Conservation (phyloP, 2,113 vertebrate species). For the Macrotus californicus region DNA sequence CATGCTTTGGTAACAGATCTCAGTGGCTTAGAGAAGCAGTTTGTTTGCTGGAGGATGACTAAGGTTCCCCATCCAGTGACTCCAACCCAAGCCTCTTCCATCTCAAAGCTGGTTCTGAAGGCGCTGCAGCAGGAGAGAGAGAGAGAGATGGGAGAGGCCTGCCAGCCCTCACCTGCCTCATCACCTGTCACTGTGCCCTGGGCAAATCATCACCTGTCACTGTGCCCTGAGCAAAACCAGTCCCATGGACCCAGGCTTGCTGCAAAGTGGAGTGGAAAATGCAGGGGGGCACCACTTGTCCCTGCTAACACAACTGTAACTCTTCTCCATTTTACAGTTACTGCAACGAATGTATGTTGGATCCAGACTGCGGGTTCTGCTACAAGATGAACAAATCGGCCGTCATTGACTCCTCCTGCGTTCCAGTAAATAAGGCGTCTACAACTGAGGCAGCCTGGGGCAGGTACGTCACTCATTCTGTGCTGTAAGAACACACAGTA, state of each 20-base stretch:
- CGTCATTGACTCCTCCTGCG: slow-evolving; percentile 89
- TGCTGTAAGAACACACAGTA: background rate
- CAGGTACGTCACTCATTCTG: slow-evolving; percentile 83
- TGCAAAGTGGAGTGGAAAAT: background rate
- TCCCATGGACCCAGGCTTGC: background rate
- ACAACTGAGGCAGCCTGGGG: slow-evolving; percentile 93
- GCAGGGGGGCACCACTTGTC: background rate
- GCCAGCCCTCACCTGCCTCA: background rate
- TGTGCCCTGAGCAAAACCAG: background rate
- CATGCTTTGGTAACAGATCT: background rate
- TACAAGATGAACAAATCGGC: slow-evolving; percentile 90
- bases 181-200: background rate
- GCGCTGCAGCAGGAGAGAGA: background rate
- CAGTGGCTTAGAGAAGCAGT: background rate
- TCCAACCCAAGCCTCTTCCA: background rate
- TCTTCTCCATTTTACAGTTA: slow-evolving; percentile 81
- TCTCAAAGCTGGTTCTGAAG: background rate
- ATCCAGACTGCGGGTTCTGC: slow-evolving; percentile 95
- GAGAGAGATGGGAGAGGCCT: background rate
- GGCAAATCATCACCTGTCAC: rapidly evolving
- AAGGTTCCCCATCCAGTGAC: background rate
- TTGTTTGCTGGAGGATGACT: background rate
- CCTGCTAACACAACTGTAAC: background rate
- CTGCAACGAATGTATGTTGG: slow-evolving; percentile 95
- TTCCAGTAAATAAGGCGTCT: slow-evolving; percentile 87